These are phyloP conservation scores for Diphyllodes magnificus DNA, from an alignment of 2,113 vertebrate genomes.

Conservation along the genomic window DNA sequence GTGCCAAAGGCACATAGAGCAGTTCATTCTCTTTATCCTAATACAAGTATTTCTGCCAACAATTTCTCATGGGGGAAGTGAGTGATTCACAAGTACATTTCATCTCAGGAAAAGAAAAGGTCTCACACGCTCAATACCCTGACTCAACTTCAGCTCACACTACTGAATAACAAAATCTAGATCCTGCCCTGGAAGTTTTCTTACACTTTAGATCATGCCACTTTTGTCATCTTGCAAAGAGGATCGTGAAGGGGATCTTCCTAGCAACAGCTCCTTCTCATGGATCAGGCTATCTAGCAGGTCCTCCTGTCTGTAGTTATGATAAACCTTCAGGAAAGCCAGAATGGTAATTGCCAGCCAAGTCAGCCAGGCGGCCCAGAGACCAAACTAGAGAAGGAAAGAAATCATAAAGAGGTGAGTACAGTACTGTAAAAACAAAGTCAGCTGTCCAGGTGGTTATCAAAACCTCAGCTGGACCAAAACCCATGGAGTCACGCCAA, in stretches of 20 bases:
- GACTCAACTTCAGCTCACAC: neutral
- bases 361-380: slow-evolving; percentile 95
- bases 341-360: slow-evolving; percentile 89
- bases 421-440: neutral
- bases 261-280: slow-evolving; percentile 93
- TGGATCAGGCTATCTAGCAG: slow-evolving; percentile 91
- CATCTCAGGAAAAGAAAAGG: neutral
- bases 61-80: neutral
- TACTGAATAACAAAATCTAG: slow-evolving; percentile 4
- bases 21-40: neutral
- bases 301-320: slow-evolving; percentile 93
- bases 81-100: neutral
- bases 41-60: neutral
- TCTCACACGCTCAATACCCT: neutral
- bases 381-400: slow-evolving; percentile 80
- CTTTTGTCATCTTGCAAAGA: slow-evolving; percentile 81
- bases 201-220: slow-evolving; percentile 80
- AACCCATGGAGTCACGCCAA: neutral
- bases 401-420: neutral
- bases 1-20: neutral
- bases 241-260: slow-evolving; percentile 75
- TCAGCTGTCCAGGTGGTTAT: neutral
- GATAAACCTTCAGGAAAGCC: slow-evolving; percentile 95
- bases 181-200: neutral
- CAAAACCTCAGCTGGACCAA: neutral